Conservation (phyloP, 2,113 vertebrate species). For the Uria lomvia region DNA sequence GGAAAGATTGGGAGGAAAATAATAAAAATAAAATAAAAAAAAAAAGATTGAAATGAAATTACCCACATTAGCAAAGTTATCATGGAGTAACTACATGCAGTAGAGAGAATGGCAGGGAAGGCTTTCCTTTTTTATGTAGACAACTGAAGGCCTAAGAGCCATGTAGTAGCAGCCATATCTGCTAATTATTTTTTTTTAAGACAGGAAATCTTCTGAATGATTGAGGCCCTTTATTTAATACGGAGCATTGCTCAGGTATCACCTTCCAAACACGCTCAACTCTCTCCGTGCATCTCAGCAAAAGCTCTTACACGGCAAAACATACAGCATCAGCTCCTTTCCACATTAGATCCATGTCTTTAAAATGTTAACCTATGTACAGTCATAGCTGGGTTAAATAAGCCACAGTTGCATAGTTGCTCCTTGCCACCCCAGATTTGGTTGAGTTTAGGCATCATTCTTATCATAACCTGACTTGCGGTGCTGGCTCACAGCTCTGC, state of each 20-base stretch:
- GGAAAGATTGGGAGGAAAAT: not conserved
- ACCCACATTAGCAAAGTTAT: not conserved
- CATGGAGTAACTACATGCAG: not conserved
- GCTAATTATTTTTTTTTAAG: not conserved
- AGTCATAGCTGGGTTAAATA: not conserved
- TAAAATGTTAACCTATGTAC: not conserved
- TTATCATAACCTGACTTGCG: not conserved
- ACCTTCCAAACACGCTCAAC: not conserved
- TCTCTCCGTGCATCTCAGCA: accelerated
- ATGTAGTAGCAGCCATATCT: not conserved
- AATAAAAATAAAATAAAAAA: not conserved
- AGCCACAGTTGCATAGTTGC: not conserved
- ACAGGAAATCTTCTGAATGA: not conserved
- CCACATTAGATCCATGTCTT: not conserved
- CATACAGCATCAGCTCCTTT: not conserved
- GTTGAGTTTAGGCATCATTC: not conserved
- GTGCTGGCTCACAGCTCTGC: not conserved
- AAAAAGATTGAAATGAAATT: not conserved
- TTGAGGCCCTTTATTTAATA: not conserved
- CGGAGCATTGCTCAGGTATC: not conserved
- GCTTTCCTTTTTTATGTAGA: not conserved
- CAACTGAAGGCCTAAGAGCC: not conserved
- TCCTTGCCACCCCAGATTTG: not conserved
- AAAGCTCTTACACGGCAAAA: not conserved
- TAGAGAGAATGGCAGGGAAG: not conserved